Evolutionary conservation across 2,113 vertebrate species (phyloP).

Genomic region (Anser brachyrhynchus): DNA sequence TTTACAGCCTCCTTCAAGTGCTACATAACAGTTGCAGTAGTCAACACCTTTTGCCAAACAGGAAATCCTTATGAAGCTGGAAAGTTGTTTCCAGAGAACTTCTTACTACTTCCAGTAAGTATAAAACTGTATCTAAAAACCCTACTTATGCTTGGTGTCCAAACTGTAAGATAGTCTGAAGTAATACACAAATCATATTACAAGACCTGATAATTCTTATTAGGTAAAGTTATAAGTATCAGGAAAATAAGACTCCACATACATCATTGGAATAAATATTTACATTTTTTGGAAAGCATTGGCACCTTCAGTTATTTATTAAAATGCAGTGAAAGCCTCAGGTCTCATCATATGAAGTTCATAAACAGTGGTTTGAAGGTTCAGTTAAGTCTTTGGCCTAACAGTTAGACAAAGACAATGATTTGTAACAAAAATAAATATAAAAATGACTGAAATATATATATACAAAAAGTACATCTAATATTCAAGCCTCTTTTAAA

Average conservation of each 20-base stretch:
- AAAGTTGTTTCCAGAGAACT: conserved; percentile 31
- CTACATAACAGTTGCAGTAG: conserved; percentile 61
- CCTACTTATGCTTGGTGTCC: background rate
- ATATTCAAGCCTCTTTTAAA: conserved; percentile 73
- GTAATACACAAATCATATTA: conserved; percentile 50
- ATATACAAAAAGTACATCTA: conserved; percentile 83
- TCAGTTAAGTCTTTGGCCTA: conserved; percentile 80
- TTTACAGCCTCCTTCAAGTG: conserved; percentile 62
- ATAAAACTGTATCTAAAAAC: conserved; percentile 18
- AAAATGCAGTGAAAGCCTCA: conserved; percentile 51
- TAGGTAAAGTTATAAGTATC: conserved; percentile 21
- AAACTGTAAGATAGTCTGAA: background rate
- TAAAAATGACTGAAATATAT: conserved; percentile 79
- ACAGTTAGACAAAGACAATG: conserved; percentile 71
- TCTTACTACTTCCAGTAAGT: conserved; percentile 21
- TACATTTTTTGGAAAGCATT: conserved; percentile 61
- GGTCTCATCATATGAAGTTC: conserved; percentile 49
- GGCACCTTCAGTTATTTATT: conserved; percentile 52
- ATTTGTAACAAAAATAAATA: conserved; percentile 90
- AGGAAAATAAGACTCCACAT: background rate
- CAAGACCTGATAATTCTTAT: background rate
- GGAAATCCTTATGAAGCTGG: background rate
- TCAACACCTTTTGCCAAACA: conserved; percentile 1
- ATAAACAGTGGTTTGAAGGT: conserved; percentile 53
- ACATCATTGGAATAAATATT: conserved; percentile 17